These are phyloP conservation scores for Strix aluco DNA, from an alignment of 2,113 vertebrate species.

Conservation along the genomic window DNA sequence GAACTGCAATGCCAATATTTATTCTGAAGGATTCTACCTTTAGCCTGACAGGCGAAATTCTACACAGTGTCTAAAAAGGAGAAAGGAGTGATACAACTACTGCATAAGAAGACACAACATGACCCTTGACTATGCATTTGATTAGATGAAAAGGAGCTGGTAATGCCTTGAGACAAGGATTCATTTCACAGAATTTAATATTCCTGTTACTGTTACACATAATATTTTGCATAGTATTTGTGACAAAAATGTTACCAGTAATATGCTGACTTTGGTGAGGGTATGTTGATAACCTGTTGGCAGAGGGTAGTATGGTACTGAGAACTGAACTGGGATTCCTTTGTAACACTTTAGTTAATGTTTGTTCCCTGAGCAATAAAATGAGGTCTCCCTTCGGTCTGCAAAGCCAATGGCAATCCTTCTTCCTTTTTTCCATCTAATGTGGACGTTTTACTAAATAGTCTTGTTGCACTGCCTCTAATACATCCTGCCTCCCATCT, in stretches of 20 bases:
- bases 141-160: neutral
- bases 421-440: neutral
- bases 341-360: rapidly evolving
- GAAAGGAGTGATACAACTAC: neutral
- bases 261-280: neutral
- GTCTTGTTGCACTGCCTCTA: neutral
- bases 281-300: neutral
- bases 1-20: neutral
- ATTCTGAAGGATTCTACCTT: neutral
- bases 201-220: neutral
- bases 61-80: neutral
- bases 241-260: neutral
- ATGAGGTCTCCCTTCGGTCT: neutral
- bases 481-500: neutral
- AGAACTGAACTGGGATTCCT: neutral
- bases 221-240: neutral
- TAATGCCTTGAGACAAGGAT: neutral
- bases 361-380: neutral
- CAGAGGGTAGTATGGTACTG: rapidly evolving
- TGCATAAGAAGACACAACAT: neutral
- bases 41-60: neutral
- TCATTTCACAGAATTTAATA: neutral
- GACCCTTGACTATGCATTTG: neutral
- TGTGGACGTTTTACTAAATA: neutral
- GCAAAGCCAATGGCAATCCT: neutral